Evolutionary conservation across 2,888 invertebrate genomes (phyloP).

Genomic region (Tachina lurida): DNA sequence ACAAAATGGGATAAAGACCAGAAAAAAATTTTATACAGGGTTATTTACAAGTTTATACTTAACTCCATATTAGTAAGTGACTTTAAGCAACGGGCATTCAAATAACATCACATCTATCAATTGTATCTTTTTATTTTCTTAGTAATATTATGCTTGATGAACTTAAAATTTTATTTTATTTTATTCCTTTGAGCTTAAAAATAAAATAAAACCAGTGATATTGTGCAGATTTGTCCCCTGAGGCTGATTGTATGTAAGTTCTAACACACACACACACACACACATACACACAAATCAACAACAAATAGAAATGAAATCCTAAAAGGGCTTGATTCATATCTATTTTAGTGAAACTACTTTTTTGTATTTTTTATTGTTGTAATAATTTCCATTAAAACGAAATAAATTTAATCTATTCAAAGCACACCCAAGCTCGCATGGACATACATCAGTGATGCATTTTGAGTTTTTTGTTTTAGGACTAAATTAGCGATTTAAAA

Average conservation of each 20-base stretch:
- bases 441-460: no score
- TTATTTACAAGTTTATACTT: background rate
- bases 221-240: conserved; percentile 65
- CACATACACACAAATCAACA: conserved; percentile 25
- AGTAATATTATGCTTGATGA: conserved; percentile 55
- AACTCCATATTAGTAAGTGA: conserved; percentile 7
- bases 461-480: no score
- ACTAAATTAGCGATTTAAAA: no score
- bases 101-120: conserved; percentile 63
- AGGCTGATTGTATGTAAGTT: conserved; percentile 39
- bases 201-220: conserved; percentile 45
- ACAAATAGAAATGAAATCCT: conserved; percentile 27
- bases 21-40: conserved; percentile 1
- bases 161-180: conserved; percentile 41
- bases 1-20: background rate
- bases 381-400: conserved; percentile 58
- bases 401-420: conserved; percentile 51
- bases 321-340: conserved; percentile 37
- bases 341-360: conserved; percentile 46
- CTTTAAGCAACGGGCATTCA: conserved; percentile 45
- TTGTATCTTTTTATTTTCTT: conserved; percentile 46
- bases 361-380: conserved; percentile 21
- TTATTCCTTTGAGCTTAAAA: conserved; percentile 14
- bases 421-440: conserved; percentile 6
- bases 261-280: background rate